Conservation (phyloP, 1,140 invertebrate genomes). For the Meteorus sp. region DNA sequence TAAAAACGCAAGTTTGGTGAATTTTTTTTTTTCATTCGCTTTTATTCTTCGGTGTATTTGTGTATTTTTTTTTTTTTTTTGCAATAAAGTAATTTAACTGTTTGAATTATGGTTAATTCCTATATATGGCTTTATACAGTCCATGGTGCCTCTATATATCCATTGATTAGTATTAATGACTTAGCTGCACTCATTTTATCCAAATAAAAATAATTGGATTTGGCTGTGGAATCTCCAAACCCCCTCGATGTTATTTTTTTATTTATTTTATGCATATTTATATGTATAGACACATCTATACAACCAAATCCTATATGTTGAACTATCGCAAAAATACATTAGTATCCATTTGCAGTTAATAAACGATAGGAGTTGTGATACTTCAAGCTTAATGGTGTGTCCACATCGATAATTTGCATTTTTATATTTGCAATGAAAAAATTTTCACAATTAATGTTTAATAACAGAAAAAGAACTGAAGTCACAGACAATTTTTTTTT, state of each 20-base stretch:
- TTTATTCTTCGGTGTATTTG: too few relatives aligned
- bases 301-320: too few relatives aligned
- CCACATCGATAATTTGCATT: slow-evolving; percentile 51
- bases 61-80: slow-evolving; percentile 41
- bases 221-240: slow-evolving; percentile 53
- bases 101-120: slow-evolving; percentile 60
- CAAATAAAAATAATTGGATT: slow-evolving; percentile 63
- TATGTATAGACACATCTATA: background rate
- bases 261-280: background rate
- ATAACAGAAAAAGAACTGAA: too few relatives aligned
- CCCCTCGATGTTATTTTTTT: slow-evolving; percentile 30
- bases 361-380: slow-evolving; percentile 53
- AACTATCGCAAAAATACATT: slow-evolving; percentile 56
- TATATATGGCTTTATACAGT: slow-evolving; percentile 36
- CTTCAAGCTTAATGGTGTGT: slow-evolving; percentile 58
- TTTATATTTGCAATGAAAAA: too few relatives aligned
- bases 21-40: slow-evolving; percentile 9
- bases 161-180: slow-evolving; percentile 63
- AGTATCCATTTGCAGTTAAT: slow-evolving; percentile 61
- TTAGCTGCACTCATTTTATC: slow-evolving; percentile 61
- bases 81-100: slow-evolving; percentile 59
- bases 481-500: too few relatives aligned
- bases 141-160: too few relatives aligned
- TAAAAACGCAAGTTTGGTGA: slow-evolving; percentile 40
- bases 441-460: too few relatives aligned